Conservation (phyloP, 1,140 invertebrate genomes). For the Ptiloglossa arizonensis region DNA sequence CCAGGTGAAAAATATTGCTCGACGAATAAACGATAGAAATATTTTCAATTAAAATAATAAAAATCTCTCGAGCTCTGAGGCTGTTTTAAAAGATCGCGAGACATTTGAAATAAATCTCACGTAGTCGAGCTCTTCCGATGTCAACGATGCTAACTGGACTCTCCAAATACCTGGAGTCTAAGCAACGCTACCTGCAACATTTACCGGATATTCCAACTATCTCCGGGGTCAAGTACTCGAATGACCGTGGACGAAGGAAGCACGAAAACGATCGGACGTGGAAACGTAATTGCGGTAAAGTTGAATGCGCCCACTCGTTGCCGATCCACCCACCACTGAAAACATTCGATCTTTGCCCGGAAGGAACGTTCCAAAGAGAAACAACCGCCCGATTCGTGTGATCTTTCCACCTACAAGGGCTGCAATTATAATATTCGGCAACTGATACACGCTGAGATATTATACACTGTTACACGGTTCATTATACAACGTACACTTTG, state of each 20-base stretch:
- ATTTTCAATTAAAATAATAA: too few relatives aligned
- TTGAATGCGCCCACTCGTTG: conserved; percentile 31
- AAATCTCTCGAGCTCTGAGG: too few relatives aligned
- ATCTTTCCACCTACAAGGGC: neutral
- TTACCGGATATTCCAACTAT: neutral
- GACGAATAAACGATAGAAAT: too few relatives aligned
- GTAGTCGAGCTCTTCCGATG: neutral
- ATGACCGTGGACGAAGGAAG: conserved; percentile 14
- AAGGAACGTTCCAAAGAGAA: conserved; percentile 6
- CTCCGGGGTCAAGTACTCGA: conserved; percentile 9
- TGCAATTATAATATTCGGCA: conserved; percentile 3
- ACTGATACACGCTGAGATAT: too few relatives aligned
- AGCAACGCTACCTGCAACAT: neutral
- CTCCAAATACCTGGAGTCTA: neutral
- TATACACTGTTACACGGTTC: neutral
- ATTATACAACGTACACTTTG: neutral
- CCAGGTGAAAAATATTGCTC: too few relatives aligned
- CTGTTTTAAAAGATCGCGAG: too few relatives aligned
- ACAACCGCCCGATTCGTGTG: conserved; percentile 9
- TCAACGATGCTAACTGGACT: neutral
- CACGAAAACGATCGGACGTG: conserved; percentile 28
- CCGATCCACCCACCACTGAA: conserved; percentile 31
- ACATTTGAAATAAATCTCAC: too few relatives aligned
- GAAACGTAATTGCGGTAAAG: conserved; percentile 39
- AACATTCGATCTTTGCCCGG: conserved; percentile 25